phyloP scores from a whole-genome alignment of 2,888 invertebrate genomes.

The Brachypalpus laphriformis region DNA sequence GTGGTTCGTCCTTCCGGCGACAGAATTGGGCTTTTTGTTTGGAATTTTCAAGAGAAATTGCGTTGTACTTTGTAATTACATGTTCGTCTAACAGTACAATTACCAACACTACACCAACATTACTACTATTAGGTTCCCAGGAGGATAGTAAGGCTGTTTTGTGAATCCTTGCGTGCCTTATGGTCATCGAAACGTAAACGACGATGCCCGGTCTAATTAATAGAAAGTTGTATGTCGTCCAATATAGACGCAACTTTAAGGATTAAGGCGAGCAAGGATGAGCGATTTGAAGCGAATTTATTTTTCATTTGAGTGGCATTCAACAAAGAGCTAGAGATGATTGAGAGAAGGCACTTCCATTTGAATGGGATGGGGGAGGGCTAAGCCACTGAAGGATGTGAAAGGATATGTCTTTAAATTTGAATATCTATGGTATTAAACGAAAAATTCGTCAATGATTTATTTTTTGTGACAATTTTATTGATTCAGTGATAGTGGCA shows the following conservation, averaged over 20 bases:
- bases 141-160: background rate
- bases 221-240: background rate
- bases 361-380: background rate
- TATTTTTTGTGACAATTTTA: background rate
- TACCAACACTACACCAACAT: constrained; percentile 9
- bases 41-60: constrained; percentile 1
- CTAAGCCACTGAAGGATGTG: background rate
- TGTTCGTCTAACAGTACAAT: background rate
- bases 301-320: background rate
- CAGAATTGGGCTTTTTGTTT: background rate
- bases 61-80: constrained; percentile 13
- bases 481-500: background rate
- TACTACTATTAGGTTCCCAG: background rate
- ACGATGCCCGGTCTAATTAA: background rate
- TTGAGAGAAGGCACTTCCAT: no score
- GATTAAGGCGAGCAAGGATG: background rate
- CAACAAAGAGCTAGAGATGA: no score
- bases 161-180: background rate
- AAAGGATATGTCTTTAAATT: constrained; percentile 8
- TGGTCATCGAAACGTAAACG: background rate
- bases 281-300: background rate
- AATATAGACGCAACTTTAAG: background rate
- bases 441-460: background rate
- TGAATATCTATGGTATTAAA: constrained; percentile 1
- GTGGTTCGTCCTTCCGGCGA: background rate